Base-by-base conservation (phyloP, 2,113 vertebrate genomes). In the Oxygymnocypris stewartii region DNA sequence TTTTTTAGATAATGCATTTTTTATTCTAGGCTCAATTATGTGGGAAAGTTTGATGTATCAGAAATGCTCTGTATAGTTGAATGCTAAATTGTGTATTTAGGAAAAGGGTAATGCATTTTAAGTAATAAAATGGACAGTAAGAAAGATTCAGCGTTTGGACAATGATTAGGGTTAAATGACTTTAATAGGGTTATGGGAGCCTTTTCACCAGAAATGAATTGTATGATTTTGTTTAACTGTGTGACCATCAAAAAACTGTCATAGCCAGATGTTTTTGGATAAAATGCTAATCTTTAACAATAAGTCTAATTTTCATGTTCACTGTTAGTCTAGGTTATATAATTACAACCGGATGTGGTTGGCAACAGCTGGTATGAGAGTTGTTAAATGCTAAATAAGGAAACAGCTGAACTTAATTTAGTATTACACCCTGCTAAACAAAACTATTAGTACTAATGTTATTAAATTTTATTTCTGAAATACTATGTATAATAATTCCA, bases 161-260 rank as follows among this genome's bases (percentile, higher is more conserved):
- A 74, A 81, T 57, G 40, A 88, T 65, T 54, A 85, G 57, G 69
- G 51, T 81, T 80, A 47, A 74, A 88, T 63, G 6, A 67, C 80
- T 87, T n/a, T 83, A 63, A 49, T 4, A 73, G 49, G 59, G 8
- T 78, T 47, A 11, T 35, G 23, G 10, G 31, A 47, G 49, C 47
- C 81, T 63, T 54, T 42, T 86, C 47, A 84, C 9, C 31, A 44
- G 20, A 51, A 79, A 57, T 77, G 0, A 71, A 83, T 49, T 77
- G 47, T 79, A 5, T 54, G 13, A 79, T 35, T 80, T 77, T 59
- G 63, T 84, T 87, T 82, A 73, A 51, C 74, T 74, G 59, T 79
- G 47, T 65, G 23, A 28, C 61, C 79, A 67, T 82, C 4, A 69
- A 69, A 71, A 54, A 51, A 51, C 42, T 51, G 63, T 82, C 40